phyloP scores from a whole-genome alignment of 2,113 vertebrate species.

The Alligator mississippiensis region DNA sequence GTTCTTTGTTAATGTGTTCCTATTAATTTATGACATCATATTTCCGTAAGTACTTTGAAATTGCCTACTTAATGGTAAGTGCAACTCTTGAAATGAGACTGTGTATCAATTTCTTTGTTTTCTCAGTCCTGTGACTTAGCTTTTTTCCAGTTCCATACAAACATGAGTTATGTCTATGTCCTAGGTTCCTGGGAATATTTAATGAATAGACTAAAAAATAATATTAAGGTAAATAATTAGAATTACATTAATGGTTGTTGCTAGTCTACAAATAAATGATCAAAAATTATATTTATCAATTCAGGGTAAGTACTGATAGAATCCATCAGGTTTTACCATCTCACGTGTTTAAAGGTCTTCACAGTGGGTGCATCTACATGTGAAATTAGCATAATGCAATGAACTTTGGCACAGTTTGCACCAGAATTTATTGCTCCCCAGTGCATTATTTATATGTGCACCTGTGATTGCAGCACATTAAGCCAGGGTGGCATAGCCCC shows the following conservation, averaged over 20 bases:
- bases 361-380: background rate
- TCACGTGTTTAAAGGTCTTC: background rate
- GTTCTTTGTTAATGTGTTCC: slow-evolving; percentile 10
- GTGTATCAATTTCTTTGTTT: slow-evolving; percentile 2
- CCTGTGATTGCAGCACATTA: too few species aligned
- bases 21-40: slow-evolving; percentile 10
- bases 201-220: background rate
- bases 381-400: too few species aligned
- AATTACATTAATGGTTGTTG: background rate
- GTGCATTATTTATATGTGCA: too few species aligned
- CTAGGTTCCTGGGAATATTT: background rate
- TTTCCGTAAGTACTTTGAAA: slow-evolving; percentile 26
- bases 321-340: background rate
- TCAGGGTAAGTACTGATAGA: background rate
- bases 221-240: background rate
- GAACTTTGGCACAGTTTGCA: too few species aligned
- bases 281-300: background rate
- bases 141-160: slow-evolving; percentile 21
- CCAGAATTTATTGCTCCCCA: too few species aligned
- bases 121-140: background rate
- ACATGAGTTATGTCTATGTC: background rate
- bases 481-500: too few species aligned
- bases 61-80: slow-evolving; percentile 32
- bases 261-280: background rate
- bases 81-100: slow-evolving; percentile 16